phyloP scores from a whole-genome alignment of 2,888 invertebrate species.

The Oasisia sp. region DNA sequence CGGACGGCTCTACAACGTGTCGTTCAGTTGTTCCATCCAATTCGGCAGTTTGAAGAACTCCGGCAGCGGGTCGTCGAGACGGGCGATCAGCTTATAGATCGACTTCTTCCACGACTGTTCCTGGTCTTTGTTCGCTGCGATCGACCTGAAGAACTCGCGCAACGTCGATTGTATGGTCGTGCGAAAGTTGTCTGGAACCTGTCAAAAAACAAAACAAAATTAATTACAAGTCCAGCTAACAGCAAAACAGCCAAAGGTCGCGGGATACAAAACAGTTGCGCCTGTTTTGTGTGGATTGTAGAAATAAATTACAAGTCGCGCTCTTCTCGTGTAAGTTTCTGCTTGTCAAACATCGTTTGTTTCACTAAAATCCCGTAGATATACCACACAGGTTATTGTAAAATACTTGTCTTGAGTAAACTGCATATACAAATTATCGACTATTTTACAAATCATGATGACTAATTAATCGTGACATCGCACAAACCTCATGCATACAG shows the following conservation, averaged over 20 bases:
- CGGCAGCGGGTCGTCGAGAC: conserved; percentile 98
- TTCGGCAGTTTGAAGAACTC: conserved; percentile 99
- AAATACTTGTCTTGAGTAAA: neutral
- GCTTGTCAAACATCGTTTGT: neutral
- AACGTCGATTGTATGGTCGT: conserved; percentile 97
- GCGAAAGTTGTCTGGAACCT: conserved; percentile 98
- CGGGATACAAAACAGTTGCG: too few species aligned
- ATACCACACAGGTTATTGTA: neutral
- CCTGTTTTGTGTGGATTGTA: neutral
- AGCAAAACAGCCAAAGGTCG: too few species aligned
- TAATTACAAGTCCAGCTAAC: neutral
- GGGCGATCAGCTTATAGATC: conserved; percentile 99
- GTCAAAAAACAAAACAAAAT: conserved; percentile 51
- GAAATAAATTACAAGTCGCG: neutral
- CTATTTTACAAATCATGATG: neutral
- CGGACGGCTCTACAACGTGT: conserved; percentile 45
- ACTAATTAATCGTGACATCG: conserved; percentile 9
- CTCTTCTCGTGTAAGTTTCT: neutral
- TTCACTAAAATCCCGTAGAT: neutral
- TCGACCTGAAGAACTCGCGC: conserved; percentile 98
- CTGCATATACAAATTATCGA: neutral
- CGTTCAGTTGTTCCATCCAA: conserved; percentile 94
- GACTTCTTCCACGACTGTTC: conserved; percentile 99
- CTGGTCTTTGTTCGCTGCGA: conserved; percentile 91
- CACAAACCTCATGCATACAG: neutral